A percentile compares a stretch with the other conserved stretches of the same genome.
Conservation (phyloP, 2,797 vertebrate genomes). For the Cercopithecus neglectus region DNA sequence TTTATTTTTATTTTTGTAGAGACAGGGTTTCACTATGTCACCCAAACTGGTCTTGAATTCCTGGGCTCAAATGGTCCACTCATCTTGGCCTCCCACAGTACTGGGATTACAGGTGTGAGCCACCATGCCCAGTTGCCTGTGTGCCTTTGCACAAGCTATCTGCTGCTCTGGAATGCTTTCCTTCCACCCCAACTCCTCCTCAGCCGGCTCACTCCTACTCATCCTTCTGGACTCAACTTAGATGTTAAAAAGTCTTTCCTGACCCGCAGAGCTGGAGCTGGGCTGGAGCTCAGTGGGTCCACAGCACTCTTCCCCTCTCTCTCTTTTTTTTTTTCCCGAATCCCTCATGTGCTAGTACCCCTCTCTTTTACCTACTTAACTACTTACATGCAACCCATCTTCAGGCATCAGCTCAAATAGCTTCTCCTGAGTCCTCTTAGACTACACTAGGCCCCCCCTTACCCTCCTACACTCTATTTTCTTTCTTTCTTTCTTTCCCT, state of each 20-base stretch:
- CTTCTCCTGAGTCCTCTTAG: not conserved
- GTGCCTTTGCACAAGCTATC: not conserved
- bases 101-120: too few relatives aligned
- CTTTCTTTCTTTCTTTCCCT: too few relatives aligned
- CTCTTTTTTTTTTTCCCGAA: not conserved
- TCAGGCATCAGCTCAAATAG: not conserved
- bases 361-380: not conserved
- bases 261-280: not conserved
- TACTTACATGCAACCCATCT: not conserved
- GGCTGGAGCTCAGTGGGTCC: not conserved
- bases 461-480: not conserved
- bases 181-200: not conserved
- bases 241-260: not conserved
- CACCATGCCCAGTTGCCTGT: too few relatives aligned
- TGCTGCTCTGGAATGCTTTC: not conserved
- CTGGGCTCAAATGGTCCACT: too few relatives aligned
- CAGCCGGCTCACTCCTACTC: not conserved
- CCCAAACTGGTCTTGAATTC: too few relatives aligned
- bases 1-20: too few relatives aligned
- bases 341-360: not conserved
- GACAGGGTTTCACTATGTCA: too few relatives aligned
- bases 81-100: too few relatives aligned
- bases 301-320: not conserved
- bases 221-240: not conserved
- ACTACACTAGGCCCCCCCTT: not conserved